Conservation (phyloP, 2,113 vertebrate genomes). For the Charina bottae region DNA sequence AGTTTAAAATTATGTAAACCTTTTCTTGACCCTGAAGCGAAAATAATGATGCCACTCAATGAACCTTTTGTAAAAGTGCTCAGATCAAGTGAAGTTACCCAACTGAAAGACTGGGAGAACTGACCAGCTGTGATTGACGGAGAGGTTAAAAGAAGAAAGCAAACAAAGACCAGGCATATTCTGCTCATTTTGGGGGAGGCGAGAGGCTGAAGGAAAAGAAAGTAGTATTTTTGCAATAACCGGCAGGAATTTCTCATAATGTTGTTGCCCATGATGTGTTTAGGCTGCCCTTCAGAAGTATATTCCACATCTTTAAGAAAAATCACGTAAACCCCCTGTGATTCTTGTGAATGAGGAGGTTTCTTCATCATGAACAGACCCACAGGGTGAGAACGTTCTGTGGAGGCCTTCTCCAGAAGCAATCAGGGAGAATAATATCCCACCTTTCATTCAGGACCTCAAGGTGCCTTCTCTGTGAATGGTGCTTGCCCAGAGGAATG, state of each 20-base stretch:
- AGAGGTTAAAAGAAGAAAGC: not conserved
- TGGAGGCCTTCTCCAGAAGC: not conserved
- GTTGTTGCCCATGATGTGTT: too few relatives aligned
- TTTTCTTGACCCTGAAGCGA: constrained; percentile 57
- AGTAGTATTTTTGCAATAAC: not conserved
- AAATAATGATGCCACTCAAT: constrained; percentile 59
- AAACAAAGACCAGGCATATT: not conserved
- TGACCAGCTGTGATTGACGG: constrained; percentile 21
- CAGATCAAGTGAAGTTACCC: constrained; percentile 36
- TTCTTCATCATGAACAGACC: too few relatives aligned
- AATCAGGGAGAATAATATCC: not conserved
- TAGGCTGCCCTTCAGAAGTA: too few relatives aligned
- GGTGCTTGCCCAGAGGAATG: too few relatives aligned
- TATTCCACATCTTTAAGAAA: too few relatives aligned
- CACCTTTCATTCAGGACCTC: constrained; percentile 1
- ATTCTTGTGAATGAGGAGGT: not conserved
- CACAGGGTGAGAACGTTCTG: too few relatives aligned
- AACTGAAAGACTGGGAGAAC: not conserved
- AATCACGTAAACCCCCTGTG: not conserved
- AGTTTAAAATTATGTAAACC: constrained; percentile 60
- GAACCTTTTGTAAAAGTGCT: constrained; percentile 53
- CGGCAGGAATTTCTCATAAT: not conserved
- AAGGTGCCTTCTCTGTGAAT: too few relatives aligned
- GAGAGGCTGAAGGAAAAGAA: constrained; percentile 17
- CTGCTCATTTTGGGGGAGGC: not conserved